phyloP scores from a whole-genome alignment of 2,113 vertebrate species.

The Glareola pratincola region DNA sequence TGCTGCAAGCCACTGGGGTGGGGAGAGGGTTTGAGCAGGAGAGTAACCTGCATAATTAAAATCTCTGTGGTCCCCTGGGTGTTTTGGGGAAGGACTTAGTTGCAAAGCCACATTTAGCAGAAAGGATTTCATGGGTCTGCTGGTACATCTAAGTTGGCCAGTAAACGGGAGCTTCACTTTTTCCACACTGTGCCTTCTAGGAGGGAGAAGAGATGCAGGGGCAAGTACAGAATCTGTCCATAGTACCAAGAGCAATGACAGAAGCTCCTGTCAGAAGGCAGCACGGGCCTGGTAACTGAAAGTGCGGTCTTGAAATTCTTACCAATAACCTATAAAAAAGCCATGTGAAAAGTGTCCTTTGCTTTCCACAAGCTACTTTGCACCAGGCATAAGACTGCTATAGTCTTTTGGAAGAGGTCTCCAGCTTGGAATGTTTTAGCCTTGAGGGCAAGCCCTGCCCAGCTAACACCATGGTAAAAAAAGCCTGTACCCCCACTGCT shows the following conservation, averaged over 20 bases:
- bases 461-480: background rate
- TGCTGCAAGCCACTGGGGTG: background rate
- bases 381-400: rapidly evolving
- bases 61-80: background rate
- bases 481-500: background rate
- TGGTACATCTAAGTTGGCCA: background rate
- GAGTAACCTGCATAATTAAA: background rate
- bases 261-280: background rate
- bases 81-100: background rate
- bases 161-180: background rate
- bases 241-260: background rate
- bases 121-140: background rate
- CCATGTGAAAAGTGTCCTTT: background rate
- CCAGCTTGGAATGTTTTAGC: background rate
- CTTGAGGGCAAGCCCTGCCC: background rate
- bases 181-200: background rate
- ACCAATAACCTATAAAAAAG: background rate
- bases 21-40: background rate
- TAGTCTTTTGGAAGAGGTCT: background rate
- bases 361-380: background rate
- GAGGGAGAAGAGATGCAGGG: background rate
- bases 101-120: background rate
- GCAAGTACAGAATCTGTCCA: rapidly evolving
- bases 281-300: background rate
- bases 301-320: background rate